A percentile compares a stretch with the other conserved stretches of the same genome.
These are phyloP conservation scores for Alentia gelatinosa DNA, from an alignment of 2,888 invertebrate species.

Conservation along the genomic window DNA sequence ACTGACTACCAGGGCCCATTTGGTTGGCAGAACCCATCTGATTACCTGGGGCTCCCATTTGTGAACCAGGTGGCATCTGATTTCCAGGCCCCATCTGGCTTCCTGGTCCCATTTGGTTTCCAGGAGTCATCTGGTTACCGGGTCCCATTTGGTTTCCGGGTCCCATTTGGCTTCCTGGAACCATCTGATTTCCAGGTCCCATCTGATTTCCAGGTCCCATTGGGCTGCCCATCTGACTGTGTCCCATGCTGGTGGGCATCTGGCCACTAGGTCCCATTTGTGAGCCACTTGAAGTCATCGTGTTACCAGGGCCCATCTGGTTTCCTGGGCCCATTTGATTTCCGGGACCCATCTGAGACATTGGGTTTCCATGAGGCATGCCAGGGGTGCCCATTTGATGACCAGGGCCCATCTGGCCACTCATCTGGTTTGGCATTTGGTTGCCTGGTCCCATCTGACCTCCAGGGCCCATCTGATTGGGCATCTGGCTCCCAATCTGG, in stretches of 20 bases:
- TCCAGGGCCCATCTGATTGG: neutral
- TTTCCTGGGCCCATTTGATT: constrained; percentile 9
- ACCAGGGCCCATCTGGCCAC: constrained; percentile 32
- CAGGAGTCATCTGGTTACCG: constrained; percentile 38
- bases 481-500: constrained; percentile 47
- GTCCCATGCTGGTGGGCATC: neutral
- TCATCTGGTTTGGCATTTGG: neutral
- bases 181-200: constrained; percentile 37
- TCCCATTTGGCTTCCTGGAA: neutral
- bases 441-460: constrained; percentile 35
- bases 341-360: constrained; percentile 21
- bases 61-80: neutral
- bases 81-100: constrained; percentile 57
- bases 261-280: constrained; percentile 17
- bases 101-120: neutral
- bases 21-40: constrained; percentile 21
- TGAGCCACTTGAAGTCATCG: neutral
- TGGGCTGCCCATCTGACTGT: neutral
- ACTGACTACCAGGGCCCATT: constrained; percentile 28
- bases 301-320: constrained; percentile 60
- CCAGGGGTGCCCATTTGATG: neutral
- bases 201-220: constrained; percentile 53
- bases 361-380: neutral
- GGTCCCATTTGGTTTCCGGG: neutral
- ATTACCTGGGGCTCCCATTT: constrained; percentile 29